Conservation (phyloP, 2,888 invertebrate genomes). For the Blastobasis adustella region DNA sequence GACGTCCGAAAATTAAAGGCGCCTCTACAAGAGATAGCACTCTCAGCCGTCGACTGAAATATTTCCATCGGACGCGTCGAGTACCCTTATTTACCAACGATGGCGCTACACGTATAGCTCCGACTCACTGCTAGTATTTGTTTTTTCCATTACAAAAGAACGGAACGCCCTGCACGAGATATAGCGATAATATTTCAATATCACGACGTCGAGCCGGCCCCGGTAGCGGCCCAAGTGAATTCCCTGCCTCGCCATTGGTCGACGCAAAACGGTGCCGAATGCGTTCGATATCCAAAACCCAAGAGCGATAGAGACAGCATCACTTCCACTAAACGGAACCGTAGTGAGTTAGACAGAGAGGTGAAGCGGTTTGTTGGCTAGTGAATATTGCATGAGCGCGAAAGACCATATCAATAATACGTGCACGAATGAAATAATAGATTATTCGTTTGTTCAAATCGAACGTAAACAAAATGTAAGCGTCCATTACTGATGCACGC, state of each 20-base stretch:
- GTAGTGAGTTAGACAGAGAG: constrained; percentile 32
- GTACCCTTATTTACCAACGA: constrained; percentile 55
- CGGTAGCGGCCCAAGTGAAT: constrained; percentile 55
- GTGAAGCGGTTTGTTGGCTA: constrained; percentile 28
- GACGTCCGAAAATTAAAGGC: constrained; percentile 60
- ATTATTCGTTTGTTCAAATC: constrained; percentile 74
- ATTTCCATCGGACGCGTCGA: constrained; percentile 49
- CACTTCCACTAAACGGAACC: background rate
- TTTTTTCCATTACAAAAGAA: constrained; percentile 69
- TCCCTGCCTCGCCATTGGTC: constrained; percentile 51
- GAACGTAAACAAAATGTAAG: constrained; percentile 73
- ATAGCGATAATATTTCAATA: constrained; percentile 70
- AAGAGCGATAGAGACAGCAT: constrained; percentile 32
- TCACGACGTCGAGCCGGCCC: constrained; percentile 49
- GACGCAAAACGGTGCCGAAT: constrained; percentile 15
- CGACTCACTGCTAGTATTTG: constrained; percentile 42
- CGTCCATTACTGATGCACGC: constrained; percentile 64
- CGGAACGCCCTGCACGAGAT: constrained; percentile 55
- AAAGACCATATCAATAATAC: constrained; percentile 71
- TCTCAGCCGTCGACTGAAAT: constrained; percentile 54
- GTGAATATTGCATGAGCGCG: constrained; percentile 65
- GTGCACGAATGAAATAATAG: constrained; percentile 75
- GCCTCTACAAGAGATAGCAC: constrained; percentile 69
- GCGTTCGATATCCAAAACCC: constrained; percentile 46
- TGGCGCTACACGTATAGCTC: constrained; percentile 33